Percentiles rank a stretch among this genome's conserved stretches.
Evolutionary conservation across 2,113 vertebrate genomes (phyloP).

Genomic region (Pseudorectes ferrugineus): DNA sequence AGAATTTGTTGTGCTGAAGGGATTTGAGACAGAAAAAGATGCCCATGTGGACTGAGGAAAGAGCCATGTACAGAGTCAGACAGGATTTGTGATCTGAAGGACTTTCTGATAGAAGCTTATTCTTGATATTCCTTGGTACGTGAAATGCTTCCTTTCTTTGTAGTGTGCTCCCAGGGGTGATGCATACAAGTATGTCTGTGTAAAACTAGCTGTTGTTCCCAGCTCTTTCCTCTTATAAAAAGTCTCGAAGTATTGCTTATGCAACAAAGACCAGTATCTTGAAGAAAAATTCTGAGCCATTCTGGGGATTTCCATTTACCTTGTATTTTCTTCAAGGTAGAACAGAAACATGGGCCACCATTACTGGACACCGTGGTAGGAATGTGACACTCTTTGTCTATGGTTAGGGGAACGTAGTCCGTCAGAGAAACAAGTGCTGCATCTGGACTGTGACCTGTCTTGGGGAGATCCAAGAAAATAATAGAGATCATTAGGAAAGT

Average conservation of each 20-base stretch:
- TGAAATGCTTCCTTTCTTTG: neutral
- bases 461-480: neutral
- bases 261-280: neutral
- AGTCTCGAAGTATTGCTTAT: neutral
- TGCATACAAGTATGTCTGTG: fast-evolving
- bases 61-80: neutral
- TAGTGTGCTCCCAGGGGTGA: neutral
- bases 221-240: neutral
- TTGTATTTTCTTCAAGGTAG: neutral
- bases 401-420: neutral
- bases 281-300: neutral
- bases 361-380: neutral
- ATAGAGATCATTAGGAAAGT: neutral
- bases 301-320: neutral
- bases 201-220: neutral
- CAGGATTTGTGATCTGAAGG: neutral
- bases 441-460: neutral
- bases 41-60: neutral
- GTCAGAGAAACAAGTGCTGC: neutral
- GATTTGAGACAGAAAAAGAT: neutral
- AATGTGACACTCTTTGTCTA: neutral
- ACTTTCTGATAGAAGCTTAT: neutral
- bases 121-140: neutral
- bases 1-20: neutral
- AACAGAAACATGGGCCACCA: neutral